These are phyloP conservation scores for Quiscalus mexicanus DNA, from an alignment of 2,113 vertebrate species.

Conservation along the genomic window DNA sequence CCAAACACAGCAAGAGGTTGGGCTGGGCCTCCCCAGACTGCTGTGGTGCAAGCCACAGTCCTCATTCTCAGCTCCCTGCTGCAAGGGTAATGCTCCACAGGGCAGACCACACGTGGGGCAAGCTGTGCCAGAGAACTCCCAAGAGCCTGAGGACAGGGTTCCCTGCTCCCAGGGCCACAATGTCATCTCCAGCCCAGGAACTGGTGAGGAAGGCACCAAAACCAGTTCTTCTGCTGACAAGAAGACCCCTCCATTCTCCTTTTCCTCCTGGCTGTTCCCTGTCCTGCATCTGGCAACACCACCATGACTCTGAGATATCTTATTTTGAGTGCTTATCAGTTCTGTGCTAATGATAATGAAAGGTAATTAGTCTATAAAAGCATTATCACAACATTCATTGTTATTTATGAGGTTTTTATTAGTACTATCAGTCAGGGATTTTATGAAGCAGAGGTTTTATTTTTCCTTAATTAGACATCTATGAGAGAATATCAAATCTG, in stretches of 20 bases:
- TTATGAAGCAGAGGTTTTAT: not conserved
- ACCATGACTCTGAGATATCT: not conserved
- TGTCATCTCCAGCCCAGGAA: not conserved
- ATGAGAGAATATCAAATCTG: constrained; percentile 29
- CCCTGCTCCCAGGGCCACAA: accelerated
- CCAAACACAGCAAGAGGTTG: not conserved
- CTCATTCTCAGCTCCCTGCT: too few relatives aligned
- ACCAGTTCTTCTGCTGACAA: not conserved
- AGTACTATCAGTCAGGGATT: constrained; percentile 17
- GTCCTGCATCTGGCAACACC: not conserved
- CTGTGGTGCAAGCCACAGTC: accelerated
- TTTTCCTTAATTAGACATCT: constrained; percentile 34
- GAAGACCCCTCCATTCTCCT: not conserved
- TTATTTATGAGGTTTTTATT: constrained; percentile 26
- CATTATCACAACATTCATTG: not conserved
- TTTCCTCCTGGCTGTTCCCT: not conserved
- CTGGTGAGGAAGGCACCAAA: not conserved
- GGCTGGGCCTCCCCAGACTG: not conserved
- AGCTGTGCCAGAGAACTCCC: accelerated
- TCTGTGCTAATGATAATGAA: constrained; percentile 38
- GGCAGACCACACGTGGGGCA: accelerated
- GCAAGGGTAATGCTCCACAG: accelerated
- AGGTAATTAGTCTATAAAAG: constrained; percentile 49
- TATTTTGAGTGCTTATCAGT: not conserved
- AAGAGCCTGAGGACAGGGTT: not conserved